Percentiles rank a stretch among this genome's conserved stretches.
phyloP scores from a whole-genome alignment of 2,113 vertebrate species.

The Maylandia zebra region DNA sequence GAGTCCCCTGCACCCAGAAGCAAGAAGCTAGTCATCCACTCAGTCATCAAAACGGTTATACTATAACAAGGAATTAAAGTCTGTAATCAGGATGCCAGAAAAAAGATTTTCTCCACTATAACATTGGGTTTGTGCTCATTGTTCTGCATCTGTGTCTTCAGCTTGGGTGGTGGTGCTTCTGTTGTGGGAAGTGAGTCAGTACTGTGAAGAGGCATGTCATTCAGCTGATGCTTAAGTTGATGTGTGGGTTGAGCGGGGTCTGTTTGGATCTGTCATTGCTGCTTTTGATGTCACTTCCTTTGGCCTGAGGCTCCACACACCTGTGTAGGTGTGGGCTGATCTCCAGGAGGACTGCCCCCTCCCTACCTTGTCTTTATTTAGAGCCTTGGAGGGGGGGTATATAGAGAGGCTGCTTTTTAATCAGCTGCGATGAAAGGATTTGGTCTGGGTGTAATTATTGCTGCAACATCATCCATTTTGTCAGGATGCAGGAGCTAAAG shows the following conservation, averaged over 20 bases:
- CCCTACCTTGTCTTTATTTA: background rate
- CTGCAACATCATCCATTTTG: background rate
- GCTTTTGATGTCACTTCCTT: slow-evolving; percentile 68
- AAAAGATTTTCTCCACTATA: background rate
- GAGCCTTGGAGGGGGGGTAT: background rate
- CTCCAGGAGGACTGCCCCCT: background rate
- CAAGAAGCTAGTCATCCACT: background rate
- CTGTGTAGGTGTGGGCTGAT: slow-evolving; percentile 62
- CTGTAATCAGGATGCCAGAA: background rate
- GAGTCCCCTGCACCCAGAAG: slow-evolving; percentile 14
- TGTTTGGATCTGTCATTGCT: slow-evolving; percentile 47
- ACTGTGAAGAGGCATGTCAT: slow-evolving; percentile 12
- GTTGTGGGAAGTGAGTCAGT: background rate
- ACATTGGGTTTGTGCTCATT: background rate
- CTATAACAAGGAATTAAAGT: background rate
- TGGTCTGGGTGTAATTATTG: slow-evolving; percentile 49
- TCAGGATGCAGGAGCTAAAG: background rate
- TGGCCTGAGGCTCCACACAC: slow-evolving; percentile 52
- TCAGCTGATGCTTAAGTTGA: slow-evolving; percentile 18
- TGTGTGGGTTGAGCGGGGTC: background rate
- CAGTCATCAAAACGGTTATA: background rate
- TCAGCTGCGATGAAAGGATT: slow-evolving; percentile 59
- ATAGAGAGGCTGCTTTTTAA: slow-evolving; percentile 49
- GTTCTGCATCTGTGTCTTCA: background rate
- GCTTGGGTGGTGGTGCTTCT: background rate